Conservation (phyloP, 2,113 vertebrate genomes). For the Todiramphus chloris region DNA sequence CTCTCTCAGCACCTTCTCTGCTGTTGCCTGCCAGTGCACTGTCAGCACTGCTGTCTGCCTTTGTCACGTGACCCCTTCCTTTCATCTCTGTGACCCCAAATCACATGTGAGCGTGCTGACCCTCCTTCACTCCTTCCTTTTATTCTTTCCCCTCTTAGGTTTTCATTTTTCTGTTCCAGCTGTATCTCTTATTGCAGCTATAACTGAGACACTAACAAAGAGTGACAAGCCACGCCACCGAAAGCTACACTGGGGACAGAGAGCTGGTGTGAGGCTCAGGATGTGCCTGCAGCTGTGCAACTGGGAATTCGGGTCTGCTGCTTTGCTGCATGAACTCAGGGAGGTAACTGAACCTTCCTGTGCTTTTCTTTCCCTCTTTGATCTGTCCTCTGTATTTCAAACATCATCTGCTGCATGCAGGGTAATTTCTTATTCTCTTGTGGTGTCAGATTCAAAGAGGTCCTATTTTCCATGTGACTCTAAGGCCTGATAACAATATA, state of each 20-base stretch:
- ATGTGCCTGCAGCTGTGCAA: neutral
- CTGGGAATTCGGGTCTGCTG: neutral
- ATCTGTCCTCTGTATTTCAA: neutral
- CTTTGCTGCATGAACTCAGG: neutral
- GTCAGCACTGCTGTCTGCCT: neutral
- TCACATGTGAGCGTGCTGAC: neutral
- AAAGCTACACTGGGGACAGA: neutral
- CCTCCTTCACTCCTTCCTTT: neutral
- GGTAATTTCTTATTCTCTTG: neutral
- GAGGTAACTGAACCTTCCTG: neutral
- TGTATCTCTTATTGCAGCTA: neutral
- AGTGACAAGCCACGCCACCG: neutral
- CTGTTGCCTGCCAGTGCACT: neutral
- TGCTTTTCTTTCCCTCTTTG: neutral
- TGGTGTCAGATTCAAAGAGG: neutral
- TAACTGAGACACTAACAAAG: neutral
- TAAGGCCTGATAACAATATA: neutral
- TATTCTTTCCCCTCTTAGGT: neutral
- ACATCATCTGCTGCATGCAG: neutral
- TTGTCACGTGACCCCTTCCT: neutral
- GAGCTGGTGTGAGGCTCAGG: neutral
- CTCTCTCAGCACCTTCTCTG: neutral
- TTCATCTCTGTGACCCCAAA: neutral
- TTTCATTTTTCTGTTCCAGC: neutral
- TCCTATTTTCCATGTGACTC: neutral